Evolutionary conservation across 2,888 invertebrate genomes (phyloP).

Genomic region (Torymus auratus): DNA sequence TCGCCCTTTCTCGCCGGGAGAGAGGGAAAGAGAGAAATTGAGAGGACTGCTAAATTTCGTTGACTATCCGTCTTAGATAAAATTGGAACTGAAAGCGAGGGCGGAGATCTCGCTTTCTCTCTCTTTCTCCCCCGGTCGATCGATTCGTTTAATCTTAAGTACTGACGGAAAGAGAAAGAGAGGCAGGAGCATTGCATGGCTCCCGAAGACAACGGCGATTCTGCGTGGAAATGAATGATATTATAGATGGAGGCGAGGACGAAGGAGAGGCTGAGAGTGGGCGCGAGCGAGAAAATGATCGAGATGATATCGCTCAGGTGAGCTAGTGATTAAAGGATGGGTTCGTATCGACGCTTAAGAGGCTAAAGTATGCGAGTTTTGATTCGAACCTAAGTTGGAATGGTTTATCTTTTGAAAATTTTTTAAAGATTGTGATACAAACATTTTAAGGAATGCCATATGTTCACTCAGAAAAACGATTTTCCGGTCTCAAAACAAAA

Average conservation of each 20-base stretch:
- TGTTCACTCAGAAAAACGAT: no score
- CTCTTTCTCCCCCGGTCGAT: not conserved
- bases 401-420: no score
- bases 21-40: no score
- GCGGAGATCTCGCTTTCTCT: not conserved
- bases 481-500: no score
- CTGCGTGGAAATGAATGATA: slow-evolving; percentile 29
- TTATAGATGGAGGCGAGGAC: not conserved
- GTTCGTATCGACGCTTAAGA: no score
- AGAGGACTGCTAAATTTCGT: slow-evolving; percentile 41
- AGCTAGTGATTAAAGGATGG: no score
- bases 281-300: not conserved
- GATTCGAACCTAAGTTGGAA: no score
- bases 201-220: not conserved
- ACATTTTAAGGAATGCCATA: no score
- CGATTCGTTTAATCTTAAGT: slow-evolving; percentile 45
- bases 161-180: not conserved
- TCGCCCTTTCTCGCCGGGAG: not conserved
- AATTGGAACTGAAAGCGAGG: slow-evolving; percentile 28
- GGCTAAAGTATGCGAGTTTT: no score
- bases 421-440: no score
- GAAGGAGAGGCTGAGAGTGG: not conserved
- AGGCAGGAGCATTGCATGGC: no score
- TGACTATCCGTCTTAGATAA: slow-evolving; percentile 49
- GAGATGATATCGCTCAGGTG: not conserved